Evolutionary conservation across 2,888 invertebrate species (phyloP).

Genomic region (Raillietiella orientalis): DNA sequence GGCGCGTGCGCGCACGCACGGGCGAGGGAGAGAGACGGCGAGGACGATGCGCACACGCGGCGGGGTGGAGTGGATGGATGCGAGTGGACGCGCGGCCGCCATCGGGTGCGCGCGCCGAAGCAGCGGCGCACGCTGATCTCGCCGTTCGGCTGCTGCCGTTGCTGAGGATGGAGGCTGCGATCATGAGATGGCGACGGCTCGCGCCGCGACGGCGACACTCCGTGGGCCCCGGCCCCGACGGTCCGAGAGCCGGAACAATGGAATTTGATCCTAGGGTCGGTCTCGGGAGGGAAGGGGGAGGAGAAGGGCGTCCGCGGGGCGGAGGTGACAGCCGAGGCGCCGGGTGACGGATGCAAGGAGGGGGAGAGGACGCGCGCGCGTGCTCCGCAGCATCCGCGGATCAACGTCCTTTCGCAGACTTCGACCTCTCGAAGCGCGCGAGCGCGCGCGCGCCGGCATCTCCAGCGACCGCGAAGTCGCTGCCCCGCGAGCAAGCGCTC

Average conservation of each 20-base stretch:
- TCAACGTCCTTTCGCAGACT: too few relatives aligned
- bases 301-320: conserved; percentile 11
- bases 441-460: too few relatives aligned
- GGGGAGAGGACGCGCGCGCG: conserved; percentile 1
- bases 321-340: conserved; percentile 4
- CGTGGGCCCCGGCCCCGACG: too few relatives aligned
- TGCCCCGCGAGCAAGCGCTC: too few relatives aligned
- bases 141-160: too few relatives aligned
- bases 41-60: conserved; percentile 16
- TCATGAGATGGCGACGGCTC: conserved; percentile 6
- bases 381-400: conserved; percentile 2
- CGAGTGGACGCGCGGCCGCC: too few relatives aligned
- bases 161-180: conserved; percentile 6
- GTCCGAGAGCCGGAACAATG: conserved; percentile 6
- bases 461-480: too few relatives aligned
- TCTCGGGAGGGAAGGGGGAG: conserved; percentile 3
- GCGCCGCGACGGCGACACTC: conserved; percentile 7
- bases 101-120: too few relatives aligned
- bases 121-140: too few relatives aligned
- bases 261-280: conserved; percentile 1
- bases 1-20: conserved; percentile 8
- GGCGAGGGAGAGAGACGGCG: conserved; percentile 19
- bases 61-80: conserved; percentile 5
- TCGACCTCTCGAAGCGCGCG: too few relatives aligned
- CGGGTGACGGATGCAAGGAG: conserved; percentile 1